Conservation (phyloP, 2,888 invertebrate species). For the Leptopilina drosophilae region DNA sequence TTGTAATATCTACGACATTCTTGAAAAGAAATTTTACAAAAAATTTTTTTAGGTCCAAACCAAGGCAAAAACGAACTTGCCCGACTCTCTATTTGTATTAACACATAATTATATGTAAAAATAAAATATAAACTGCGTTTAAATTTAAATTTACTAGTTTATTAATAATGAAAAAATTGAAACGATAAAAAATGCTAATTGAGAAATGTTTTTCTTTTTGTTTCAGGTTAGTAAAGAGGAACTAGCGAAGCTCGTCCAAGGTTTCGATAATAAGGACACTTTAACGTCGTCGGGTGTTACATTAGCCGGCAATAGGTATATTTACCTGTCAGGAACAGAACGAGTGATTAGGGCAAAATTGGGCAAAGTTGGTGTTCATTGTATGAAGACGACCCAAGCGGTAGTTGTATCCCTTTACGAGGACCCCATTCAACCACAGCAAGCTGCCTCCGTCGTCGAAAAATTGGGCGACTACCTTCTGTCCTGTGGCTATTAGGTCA, state of each 20-base stretch:
- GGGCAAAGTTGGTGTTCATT: constrained; percentile 95
- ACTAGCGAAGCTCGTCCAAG: constrained; percentile 91
- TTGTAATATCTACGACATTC: too few species aligned
- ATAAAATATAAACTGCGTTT: too few species aligned
- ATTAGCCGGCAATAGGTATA: constrained; percentile 94
- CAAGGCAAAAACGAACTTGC: too few species aligned
- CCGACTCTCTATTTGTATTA: too few species aligned
- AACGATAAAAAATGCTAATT: constrained; percentile 1
- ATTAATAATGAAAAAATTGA: not conserved
- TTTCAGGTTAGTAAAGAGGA: constrained; percentile 93
- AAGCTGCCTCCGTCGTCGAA: constrained; percentile 97
- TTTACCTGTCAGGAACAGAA: constrained; percentile 96
- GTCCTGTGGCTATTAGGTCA: constrained; percentile 94
- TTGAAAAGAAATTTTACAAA: too few species aligned
- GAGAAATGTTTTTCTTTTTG: constrained; percentile 34
- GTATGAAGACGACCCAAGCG: constrained; percentile 97
- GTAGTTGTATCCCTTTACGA: constrained; percentile 96
- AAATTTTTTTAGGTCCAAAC: too few species aligned
- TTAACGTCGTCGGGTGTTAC: constrained; percentile 94
- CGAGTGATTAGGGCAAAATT: constrained; percentile 95
- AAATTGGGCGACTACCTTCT: constrained; percentile 98
- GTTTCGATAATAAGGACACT: constrained; percentile 93
- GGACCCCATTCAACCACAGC: constrained; percentile 97
- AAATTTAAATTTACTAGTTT: too few species aligned
- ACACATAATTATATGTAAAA: too few species aligned